Percentiles rank a stretch among this genome's conserved stretches.
Conservation (phyloP, 2,888 invertebrate species). For the Unio delphinus region DNA sequence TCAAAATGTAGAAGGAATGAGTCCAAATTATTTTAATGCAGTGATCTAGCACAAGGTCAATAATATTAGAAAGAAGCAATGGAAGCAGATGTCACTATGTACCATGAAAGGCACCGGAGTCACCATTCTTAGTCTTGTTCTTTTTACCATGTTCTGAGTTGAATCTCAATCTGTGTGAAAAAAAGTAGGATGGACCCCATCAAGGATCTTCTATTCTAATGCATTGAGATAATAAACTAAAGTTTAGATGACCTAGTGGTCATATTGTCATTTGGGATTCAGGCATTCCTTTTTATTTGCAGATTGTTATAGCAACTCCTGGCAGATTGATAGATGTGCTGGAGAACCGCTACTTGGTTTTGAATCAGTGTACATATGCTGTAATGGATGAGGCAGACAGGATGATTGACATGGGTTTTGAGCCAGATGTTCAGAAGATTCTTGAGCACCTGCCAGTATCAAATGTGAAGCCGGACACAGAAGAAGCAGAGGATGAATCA, state of each 20-base stretch:
- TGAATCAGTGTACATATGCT: slow-evolving; percentile 98
- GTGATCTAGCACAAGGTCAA: too few species aligned
- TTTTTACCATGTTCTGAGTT: too few species aligned
- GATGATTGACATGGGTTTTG: slow-evolving; percentile 99
- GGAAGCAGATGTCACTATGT: too few species aligned
- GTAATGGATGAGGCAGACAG: slow-evolving; percentile 90
- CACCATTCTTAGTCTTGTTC: too few species aligned
- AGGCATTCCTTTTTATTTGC: slow-evolving; percentile 28
- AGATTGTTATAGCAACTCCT: slow-evolving; percentile 99
- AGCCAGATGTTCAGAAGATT: slow-evolving; percentile 95
- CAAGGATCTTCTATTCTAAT: not conserved
- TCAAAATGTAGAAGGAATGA: too few species aligned
- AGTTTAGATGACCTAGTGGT: not conserved
- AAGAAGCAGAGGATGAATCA: slow-evolving; percentile 96
- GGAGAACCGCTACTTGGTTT: slow-evolving; percentile 96
- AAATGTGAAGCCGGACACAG: slow-evolving; percentile 97
- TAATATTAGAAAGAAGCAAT: too few species aligned
- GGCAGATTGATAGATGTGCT: slow-evolving; percentile 99
- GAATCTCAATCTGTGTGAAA: too few species aligned
- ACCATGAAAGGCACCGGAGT: too few species aligned
- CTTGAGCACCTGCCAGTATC: slow-evolving; percentile 98
- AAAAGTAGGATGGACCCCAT: too few species aligned
- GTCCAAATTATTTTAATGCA: too few species aligned
- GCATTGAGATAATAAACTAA: not conserved
- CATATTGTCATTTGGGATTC: too few species aligned